These are phyloP conservation scores for Hyposoter dolosus DNA, from an alignment of 2,888 invertebrate genomes.

Conservation along the genomic window DNA sequence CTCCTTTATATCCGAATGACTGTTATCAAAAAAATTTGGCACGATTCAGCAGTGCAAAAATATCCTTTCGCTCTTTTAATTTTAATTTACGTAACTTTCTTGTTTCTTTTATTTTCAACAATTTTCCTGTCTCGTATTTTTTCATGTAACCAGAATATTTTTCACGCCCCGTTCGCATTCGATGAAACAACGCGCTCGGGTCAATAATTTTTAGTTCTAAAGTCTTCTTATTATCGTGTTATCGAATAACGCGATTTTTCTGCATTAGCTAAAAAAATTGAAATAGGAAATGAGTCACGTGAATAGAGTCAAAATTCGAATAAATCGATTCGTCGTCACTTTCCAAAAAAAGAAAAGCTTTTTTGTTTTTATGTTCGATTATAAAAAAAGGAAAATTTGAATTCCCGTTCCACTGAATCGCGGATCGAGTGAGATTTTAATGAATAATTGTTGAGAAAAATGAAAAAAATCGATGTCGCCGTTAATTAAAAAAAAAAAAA, in stretches of 20 bases:
- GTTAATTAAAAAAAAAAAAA: neutral
- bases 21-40: constrained; percentile 77
- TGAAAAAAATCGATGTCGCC: neutral
- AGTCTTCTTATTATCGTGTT: constrained; percentile 43
- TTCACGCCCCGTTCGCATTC: constrained; percentile 20
- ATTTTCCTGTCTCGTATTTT: constrained; percentile 29
- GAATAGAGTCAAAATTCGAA: neutral
- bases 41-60: constrained; percentile 79
- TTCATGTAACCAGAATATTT: constrained; percentile 19
- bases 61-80: constrained; percentile 69
- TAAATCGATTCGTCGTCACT: neutral
- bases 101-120: constrained; percentile 6
- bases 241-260: constrained; percentile 64
- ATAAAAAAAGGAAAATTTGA: neutral
- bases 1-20: constrained; percentile 41
- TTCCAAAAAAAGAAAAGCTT: neutral
- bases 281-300: neutral
- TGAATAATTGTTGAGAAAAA: neutral
- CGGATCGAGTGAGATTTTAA: neutral
- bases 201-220: constrained; percentile 27
- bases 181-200: constrained; percentile 8
- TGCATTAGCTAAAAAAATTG: constrained; percentile 32
- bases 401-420: neutral
- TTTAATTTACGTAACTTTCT: neutral
- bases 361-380: neutral